Percentiles rank a stretch among this genome's conserved stretches.
Conservation (phyloP, 1,140 invertebrate species). For the Psix sp. region DNA sequence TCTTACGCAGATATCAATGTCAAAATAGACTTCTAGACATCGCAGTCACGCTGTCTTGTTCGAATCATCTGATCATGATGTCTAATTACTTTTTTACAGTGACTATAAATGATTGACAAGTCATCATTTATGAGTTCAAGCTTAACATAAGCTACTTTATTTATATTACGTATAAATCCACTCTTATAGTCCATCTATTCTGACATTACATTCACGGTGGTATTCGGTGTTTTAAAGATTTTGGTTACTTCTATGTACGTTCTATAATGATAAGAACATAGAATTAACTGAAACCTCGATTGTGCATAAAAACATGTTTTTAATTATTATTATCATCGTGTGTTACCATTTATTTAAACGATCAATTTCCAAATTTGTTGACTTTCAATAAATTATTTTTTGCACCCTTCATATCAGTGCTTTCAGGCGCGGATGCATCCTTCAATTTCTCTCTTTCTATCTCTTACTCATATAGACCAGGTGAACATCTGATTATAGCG, state of each 20-base stretch:
- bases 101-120: constrained; percentile 12
- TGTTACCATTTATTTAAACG: constrained; percentile 4
- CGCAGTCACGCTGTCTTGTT: constrained; percentile 11
- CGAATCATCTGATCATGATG: constrained; percentile 2
- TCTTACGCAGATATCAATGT: constrained; percentile 12
- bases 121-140: constrained; percentile 17
- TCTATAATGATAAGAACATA: constrained; percentile 9
- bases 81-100: constrained; percentile 13
- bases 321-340: constrained; percentile 2
- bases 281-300: constrained; percentile 22
- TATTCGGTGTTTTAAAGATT: not conserved
- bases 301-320: constrained; percentile 26
- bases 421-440: not conserved
- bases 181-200: constrained; percentile 8
- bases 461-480: constrained; percentile 1
- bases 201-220: constrained; percentile 9
- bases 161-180: constrained; percentile 12
- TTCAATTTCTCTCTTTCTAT: not conserved
- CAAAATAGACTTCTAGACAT: constrained; percentile 8
- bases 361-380: constrained; percentile 14
- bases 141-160: constrained; percentile 46
- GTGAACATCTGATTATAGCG: too few relatives aligned
- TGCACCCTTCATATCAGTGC: constrained; percentile 6
- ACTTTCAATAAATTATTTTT: constrained; percentile 33
- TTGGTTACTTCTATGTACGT: constrained; percentile 27